These are phyloP conservation scores for Lucilia sericata DNA, from an alignment of 1,140 invertebrate species.

Conservation along the genomic window DNA sequence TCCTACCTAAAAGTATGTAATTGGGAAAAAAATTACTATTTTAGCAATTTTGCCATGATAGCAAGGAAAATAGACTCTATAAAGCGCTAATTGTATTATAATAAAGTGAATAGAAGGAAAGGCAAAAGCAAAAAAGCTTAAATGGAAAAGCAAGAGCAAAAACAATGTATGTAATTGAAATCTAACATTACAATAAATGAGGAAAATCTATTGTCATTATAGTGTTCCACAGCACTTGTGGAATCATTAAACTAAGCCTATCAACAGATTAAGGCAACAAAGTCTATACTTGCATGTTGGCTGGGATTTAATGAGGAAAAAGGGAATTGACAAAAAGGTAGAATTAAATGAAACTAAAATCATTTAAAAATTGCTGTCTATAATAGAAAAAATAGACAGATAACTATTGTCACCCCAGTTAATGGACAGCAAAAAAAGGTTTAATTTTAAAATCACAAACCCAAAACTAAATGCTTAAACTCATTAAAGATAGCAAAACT, in stretches of 20 bases:
- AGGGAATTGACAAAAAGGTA: background rate
- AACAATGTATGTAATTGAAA: background rate
- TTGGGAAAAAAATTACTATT: background rate
- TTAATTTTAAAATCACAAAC: no score
- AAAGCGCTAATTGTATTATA: slow-evolving; percentile 7
- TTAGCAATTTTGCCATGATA: background rate
- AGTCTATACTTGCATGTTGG: background rate
- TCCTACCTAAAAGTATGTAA: background rate
- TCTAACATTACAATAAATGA: background rate
- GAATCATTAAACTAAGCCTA: slow-evolving; percentile 16
- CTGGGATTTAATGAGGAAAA: background rate
- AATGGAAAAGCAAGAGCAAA: background rate
- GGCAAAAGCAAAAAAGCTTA: background rate
- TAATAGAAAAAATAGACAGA: background rate
- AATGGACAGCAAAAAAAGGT: no score
- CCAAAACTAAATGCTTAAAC: background rate
- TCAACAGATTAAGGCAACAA: background rate
- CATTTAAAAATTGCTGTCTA: background rate
- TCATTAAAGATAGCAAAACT: background rate
- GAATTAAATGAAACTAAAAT: slow-evolving; percentile 3
- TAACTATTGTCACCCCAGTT: no score
- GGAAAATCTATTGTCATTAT: background rate
- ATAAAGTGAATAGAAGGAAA: background rate
- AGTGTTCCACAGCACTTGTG: background rate
- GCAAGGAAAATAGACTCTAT: background rate